Percentiles rank a stretch among this genome's conserved stretches.
These are phyloP conservation scores for Luperina nickerlii DNA, from an alignment of 2,888 invertebrate species.

Conservation along the genomic window DNA sequence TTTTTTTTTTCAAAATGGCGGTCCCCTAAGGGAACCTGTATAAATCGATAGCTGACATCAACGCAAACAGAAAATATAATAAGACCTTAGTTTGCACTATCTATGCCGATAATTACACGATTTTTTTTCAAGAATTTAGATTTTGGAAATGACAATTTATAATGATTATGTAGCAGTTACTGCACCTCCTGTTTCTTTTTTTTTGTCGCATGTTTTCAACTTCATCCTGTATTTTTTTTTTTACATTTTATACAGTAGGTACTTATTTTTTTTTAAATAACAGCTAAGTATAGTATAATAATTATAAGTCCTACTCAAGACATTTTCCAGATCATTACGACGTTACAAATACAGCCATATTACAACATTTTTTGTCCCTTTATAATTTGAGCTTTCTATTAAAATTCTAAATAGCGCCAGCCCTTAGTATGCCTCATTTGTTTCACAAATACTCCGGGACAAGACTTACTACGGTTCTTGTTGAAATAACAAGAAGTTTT, in stretches of 20 bases:
- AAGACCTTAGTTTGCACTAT: too few relatives aligned
- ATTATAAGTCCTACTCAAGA: conserved; percentile 21
- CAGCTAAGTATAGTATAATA: too few relatives aligned
- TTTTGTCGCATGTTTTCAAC: too few relatives aligned
- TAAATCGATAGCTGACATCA: too few relatives aligned
- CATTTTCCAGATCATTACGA: background rate
- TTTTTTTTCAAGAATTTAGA: too few relatives aligned
- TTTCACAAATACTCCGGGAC: conserved; percentile 67
- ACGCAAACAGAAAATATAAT: too few relatives aligned
- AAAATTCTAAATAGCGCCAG: conserved; percentile 33
- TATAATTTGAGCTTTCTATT: background rate
- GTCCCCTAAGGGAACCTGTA: too few relatives aligned
- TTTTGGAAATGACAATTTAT: too few relatives aligned
- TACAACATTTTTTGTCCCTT: conserved; percentile 1
- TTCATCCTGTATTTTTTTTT: background rate
- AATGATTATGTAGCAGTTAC: too few relatives aligned
- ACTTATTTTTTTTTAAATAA: background rate
- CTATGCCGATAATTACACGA: too few relatives aligned
- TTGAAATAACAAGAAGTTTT: conserved; percentile 63
- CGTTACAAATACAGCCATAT: conserved; percentile 7
- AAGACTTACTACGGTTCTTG: conserved; percentile 58
- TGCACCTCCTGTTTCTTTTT: too few relatives aligned
- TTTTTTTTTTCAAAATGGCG: too few relatives aligned
- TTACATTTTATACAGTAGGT: background rate
- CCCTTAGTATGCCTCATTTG: conserved; percentile 66